A percentile compares a stretch with the other conserved stretches of the same genome.
These are phyloP conservation scores for Cyanoramphus novaezelandiae DNA, from an alignment of 2,113 vertebrate genomes.

Conservation along the genomic window DNA sequence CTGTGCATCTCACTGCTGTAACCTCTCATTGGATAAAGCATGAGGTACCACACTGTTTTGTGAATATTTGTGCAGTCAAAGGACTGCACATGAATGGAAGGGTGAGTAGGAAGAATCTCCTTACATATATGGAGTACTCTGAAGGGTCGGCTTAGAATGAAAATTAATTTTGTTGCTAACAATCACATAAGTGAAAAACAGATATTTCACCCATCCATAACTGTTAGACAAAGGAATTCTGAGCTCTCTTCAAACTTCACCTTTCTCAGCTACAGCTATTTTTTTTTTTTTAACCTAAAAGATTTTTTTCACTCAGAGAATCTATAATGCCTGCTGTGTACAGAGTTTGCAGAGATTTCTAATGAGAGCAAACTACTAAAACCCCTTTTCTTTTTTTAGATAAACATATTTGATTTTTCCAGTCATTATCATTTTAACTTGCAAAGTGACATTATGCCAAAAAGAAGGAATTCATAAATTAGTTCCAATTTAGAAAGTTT, in stretches of 20 bases:
- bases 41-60: not conserved
- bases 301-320: not conserved
- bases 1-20: not conserved
- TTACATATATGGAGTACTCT: not conserved
- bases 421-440: slow-evolving; percentile 78
- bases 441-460: slow-evolving; percentile 75
- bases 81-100: not conserved
- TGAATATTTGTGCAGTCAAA: not conserved
- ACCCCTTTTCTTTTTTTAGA: slow-evolving; percentile 42
- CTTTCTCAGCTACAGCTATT: not conserved
- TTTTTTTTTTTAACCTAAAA: not conserved
- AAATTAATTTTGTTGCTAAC: not conserved
- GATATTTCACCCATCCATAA: not conserved
- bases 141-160: not conserved
- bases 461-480: slow-evolving; percentile 81
- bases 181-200: not conserved
- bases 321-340: slow-evolving; percentile 42
- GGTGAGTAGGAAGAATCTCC: not conserved
- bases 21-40: fast-evolving
- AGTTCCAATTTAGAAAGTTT: slow-evolving; percentile 81
- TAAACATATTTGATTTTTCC: slow-evolving; percentile 63
- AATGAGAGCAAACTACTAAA: slow-evolving; percentile 57
- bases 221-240: not conserved
- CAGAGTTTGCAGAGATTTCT: slow-evolving; percentile 36
- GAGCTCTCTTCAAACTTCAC: not conserved